phyloP scores from a whole-genome alignment of 2,888 invertebrate genomes.

The Drosophila yooni region DNA sequence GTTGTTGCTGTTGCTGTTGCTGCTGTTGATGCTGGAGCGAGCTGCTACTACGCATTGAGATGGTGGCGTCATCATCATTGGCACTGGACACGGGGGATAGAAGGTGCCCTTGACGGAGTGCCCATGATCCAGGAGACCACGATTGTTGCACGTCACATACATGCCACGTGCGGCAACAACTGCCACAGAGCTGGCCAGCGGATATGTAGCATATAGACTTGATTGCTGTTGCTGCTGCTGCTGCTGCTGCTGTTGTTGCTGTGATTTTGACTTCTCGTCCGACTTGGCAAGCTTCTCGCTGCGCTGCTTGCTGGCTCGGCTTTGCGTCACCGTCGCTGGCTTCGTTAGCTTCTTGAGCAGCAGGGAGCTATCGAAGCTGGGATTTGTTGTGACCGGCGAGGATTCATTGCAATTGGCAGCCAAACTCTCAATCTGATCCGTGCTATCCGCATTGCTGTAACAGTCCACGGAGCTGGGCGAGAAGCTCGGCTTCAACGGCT shows the following conservation, averaged over 20 bases:
- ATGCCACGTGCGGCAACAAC: constrained; percentile 94
- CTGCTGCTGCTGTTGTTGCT: constrained; percentile 60
- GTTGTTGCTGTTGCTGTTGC: constrained; percentile 71
- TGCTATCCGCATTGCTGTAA: constrained; percentile 79
- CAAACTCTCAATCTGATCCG: constrained; percentile 71
- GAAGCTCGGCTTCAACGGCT: constrained; percentile 75
- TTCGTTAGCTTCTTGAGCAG: constrained; percentile 72
- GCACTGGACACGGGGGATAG: constrained; percentile 95
- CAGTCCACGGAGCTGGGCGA: constrained; percentile 79
- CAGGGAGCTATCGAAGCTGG: constrained; percentile 66
- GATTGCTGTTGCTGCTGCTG: constrained; percentile 57
- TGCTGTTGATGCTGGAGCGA: constrained; percentile 62
- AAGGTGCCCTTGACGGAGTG: constrained; percentile 95
- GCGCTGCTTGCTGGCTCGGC: constrained; percentile 60
- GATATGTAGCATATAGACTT: constrained; percentile 75
- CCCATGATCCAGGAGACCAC: constrained; percentile 92
- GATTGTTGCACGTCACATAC: constrained; percentile 93
- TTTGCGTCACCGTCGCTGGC: constrained; percentile 42
- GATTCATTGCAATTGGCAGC: constrained; percentile 53
- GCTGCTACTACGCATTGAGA: constrained; percentile 84
- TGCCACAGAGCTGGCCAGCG: constrained; percentile 85
- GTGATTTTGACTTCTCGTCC: constrained; percentile 66
- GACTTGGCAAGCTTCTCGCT: constrained; percentile 61
- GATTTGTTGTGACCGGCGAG: constrained; percentile 46
- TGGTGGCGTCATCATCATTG: constrained; percentile 86